Evolutionary conservation across 2,888 invertebrate species (phyloP).

Genomic region (Zaprionus obscuricornis): DNA sequence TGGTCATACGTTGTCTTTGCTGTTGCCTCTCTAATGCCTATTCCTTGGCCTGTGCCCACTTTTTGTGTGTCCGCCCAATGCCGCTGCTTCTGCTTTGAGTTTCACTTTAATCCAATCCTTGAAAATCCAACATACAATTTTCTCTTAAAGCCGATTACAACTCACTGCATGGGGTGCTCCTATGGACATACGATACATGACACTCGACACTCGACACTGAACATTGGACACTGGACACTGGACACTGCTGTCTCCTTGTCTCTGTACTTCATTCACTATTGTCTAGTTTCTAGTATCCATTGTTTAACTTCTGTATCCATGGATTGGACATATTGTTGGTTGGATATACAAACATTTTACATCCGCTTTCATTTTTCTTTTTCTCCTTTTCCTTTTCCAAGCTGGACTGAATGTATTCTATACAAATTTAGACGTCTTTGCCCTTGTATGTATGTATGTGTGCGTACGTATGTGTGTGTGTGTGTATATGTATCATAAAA

Average conservation of each 20-base stretch:
- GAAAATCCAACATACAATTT: conserved; percentile 22
- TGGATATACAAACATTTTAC: conserved; percentile 23
- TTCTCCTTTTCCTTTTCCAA: conserved; percentile 32
- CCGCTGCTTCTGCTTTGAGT: conserved; percentile 33
- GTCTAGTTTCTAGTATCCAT: not conserved
- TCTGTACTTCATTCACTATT: no score
- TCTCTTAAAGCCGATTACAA: conserved; percentile 12
- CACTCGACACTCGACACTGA: no score
- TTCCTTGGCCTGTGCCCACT: conserved; percentile 11
- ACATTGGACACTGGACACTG: no score
- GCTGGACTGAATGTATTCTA: not conserved
- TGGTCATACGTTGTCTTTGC: conserved; percentile 24
- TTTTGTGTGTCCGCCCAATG: conserved; percentile 42
- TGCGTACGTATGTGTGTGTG: conserved; percentile 8
- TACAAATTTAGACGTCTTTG: not conserved
- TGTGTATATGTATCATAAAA: conserved; percentile 25
- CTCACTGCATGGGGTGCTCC: conserved; percentile 42
- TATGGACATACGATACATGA: conserved; percentile 17
- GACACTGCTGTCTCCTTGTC: not conserved
- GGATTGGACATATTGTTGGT: conserved; percentile 10
- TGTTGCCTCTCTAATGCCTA: conserved; percentile 2
- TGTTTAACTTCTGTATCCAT: conserved; percentile 18
- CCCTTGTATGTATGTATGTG: not conserved
- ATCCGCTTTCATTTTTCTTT: conserved; percentile 36
- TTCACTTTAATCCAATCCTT: no score